These are phyloP conservation scores for Drosophila ezoana DNA, from an alignment of 2,888 invertebrate species.

Conservation along the genomic window DNA sequence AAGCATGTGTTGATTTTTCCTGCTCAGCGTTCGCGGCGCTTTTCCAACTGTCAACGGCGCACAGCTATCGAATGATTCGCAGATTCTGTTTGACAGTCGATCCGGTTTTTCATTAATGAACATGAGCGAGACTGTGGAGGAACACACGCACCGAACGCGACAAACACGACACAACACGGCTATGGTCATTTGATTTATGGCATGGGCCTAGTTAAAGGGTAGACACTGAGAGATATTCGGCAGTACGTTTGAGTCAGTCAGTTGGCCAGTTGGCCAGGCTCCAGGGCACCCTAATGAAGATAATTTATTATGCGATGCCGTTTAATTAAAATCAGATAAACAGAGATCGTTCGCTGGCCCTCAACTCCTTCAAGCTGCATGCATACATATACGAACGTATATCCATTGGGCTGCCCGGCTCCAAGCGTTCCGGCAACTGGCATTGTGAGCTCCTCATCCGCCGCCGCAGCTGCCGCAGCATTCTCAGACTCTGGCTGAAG, in stretches of 20 bases:
- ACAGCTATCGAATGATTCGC: slow-evolving; percentile 74
- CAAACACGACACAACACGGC: slow-evolving; percentile 31
- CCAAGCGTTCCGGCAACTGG: slow-evolving; percentile 36
- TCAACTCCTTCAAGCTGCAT: slow-evolving; percentile 52
- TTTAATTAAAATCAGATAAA: slow-evolving; percentile 85
- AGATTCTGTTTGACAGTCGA: slow-evolving; percentile 77
- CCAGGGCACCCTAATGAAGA: slow-evolving; percentile 82
- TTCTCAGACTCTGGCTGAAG: slow-evolving; percentile 32
- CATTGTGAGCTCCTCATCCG: slow-evolving; percentile 32
- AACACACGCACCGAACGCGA: slow-evolving; percentile 68
- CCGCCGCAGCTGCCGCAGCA: slow-evolving; percentile 9
- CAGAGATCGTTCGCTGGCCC: slow-evolving; percentile 61
- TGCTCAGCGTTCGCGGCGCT: slow-evolving; percentile 53
- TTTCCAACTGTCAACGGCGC: slow-evolving; percentile 78
- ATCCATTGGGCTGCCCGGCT: slow-evolving; percentile 32
- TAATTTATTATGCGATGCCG: slow-evolving; percentile 85
- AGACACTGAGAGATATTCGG: slow-evolving; percentile 40
- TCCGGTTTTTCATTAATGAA: slow-evolving; percentile 82
- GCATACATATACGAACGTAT: slow-evolving; percentile 2
- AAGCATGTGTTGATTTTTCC: slow-evolving; percentile 81
- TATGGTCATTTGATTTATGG: slow-evolving; percentile 65
- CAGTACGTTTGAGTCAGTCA: slow-evolving; percentile 36
- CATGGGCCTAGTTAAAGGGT: slow-evolving; percentile 33
- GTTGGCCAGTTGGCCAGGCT: slow-evolving; percentile 39
- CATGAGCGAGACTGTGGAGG: slow-evolving; percentile 44